These are phyloP conservation scores for Antheraea yamamai DNA, from an alignment of 2,888 invertebrate genomes.

Conservation along the genomic window DNA sequence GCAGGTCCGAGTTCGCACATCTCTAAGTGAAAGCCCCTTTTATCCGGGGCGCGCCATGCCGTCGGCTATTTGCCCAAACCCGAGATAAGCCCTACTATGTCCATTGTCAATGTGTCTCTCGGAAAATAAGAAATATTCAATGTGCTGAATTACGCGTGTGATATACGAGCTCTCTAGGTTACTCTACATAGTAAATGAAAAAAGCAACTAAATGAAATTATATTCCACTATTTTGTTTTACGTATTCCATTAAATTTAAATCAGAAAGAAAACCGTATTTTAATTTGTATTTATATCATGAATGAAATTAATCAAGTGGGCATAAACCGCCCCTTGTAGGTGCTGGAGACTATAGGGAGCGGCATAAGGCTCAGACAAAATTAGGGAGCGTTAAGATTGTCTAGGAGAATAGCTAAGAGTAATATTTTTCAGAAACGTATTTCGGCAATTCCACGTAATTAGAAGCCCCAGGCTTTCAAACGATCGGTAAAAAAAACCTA, in stretches of 20 bases:
- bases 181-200: conserved; percentile 9
- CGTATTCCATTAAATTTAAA: background rate
- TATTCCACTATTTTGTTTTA: background rate
- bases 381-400: no score
- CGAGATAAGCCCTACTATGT: conserved; percentile 43
- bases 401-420: no score
- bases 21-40: conserved; percentile 47
- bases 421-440: no score
- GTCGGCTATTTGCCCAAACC: conserved; percentile 49
- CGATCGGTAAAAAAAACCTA: no score
- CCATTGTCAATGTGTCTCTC: conserved; percentile 38
- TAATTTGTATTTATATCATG: no score
- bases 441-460: no score
- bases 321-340: no score
- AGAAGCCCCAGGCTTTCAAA: no score
- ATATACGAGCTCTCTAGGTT: background rate
- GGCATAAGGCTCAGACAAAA: no score
- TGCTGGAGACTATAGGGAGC: no score
- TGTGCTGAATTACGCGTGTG: conserved; percentile 26
- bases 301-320: no score
- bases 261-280: background rate
- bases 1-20: conserved; percentile 40
- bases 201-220: background rate
- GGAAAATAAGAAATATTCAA: conserved; percentile 30
- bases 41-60: conserved; percentile 38